A percentile compares a stretch with the other conserved stretches of the same genome.
These are phyloP conservation scores for Radopholus similis DNA, from an alignment of 1,140 invertebrate species.

Conservation along the genomic window DNA sequence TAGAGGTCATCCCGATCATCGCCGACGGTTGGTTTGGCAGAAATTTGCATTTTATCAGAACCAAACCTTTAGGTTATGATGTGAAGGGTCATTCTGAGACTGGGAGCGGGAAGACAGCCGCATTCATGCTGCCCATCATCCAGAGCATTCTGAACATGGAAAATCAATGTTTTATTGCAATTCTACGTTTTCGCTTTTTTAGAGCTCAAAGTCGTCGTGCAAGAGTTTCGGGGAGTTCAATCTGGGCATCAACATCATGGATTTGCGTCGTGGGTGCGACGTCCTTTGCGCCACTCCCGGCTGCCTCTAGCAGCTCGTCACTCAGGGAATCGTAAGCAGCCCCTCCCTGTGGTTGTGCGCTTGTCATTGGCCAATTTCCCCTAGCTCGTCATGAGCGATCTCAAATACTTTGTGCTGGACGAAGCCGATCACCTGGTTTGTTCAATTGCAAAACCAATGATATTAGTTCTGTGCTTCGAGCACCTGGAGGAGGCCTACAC, in stretches of 20 bases:
- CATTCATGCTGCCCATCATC: constrained; percentile 74
- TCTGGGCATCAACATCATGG: background rate
- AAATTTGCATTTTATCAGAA: background rate
- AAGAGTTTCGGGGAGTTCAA: background rate
- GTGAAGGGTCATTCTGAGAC: constrained; percentile 63
- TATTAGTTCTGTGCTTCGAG: no score
- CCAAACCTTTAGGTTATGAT: constrained; percentile 5
- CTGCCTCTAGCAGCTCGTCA: background rate
- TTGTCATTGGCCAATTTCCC: no score
- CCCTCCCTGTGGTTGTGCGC: no score
- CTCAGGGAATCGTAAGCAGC: background rate
- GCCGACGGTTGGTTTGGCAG: constrained; percentile 21
- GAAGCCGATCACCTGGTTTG: constrained; percentile 93
- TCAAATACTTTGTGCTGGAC: constrained; percentile 81
- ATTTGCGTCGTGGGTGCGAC: constrained; percentile 13
- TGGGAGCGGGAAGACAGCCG: constrained; percentile 80
- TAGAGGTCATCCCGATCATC: constrained; percentile 20
- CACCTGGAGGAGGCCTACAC: constrained; percentile 98
- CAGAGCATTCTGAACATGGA: constrained; percentile 9
- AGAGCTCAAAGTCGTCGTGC: background rate
- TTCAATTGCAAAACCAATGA: no score
- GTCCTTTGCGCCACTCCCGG: background rate
- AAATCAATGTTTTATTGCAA: background rate
- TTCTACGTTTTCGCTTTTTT: background rate
- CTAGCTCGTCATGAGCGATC: constrained; percentile 67